Conservation (phyloP, 2,113 vertebrate genomes). For the Cariama cristata region DNA sequence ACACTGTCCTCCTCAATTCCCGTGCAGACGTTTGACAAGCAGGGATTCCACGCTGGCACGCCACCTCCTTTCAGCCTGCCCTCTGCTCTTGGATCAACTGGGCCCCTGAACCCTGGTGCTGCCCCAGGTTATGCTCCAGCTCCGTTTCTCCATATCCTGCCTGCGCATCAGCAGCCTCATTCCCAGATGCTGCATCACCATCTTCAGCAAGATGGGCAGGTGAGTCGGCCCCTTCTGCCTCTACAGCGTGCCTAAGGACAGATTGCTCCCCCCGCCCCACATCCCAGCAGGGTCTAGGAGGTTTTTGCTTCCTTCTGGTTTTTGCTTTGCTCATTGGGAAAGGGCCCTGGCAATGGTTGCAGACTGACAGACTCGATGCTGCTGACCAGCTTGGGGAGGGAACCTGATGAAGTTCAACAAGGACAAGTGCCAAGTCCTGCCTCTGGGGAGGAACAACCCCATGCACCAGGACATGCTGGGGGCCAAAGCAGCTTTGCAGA, state of each 20-base stretch:
- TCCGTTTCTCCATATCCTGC: slow-evolving; percentile 92
- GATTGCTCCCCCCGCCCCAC: neutral
- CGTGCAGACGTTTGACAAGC: slow-evolving; percentile 91
- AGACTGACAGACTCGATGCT: neutral
- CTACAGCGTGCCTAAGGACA: too few species aligned
- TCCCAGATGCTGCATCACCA: slow-evolving; percentile 94
- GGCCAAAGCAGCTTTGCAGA: neutral
- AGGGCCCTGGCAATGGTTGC: neutral
- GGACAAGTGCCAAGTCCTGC: neutral
- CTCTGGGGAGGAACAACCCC: neutral
- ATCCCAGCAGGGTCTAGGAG: neutral
- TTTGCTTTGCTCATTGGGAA: neutral
- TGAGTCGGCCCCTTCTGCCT: slow-evolving; percentile 3
- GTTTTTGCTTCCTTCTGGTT: neutral
- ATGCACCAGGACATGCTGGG: rapidly evolving
- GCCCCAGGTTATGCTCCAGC: slow-evolving; percentile 90
- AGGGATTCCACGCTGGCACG: slow-evolving; percentile 95
- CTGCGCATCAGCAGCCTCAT: slow-evolving; percentile 94
- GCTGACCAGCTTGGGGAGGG: neutral
- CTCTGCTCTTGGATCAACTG: slow-evolving; percentile 89
- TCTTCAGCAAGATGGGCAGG: slow-evolving; percentile 82
- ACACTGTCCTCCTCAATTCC: neutral
- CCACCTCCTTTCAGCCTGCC: slow-evolving; percentile 94
- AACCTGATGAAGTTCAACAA: neutral
- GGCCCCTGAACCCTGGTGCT: slow-evolving; percentile 88